Percentiles rank a stretch among this genome's conserved stretches.
Evolutionary conservation across 2,888 invertebrate species (phyloP).

Genomic region (Myopa testacea): DNA sequence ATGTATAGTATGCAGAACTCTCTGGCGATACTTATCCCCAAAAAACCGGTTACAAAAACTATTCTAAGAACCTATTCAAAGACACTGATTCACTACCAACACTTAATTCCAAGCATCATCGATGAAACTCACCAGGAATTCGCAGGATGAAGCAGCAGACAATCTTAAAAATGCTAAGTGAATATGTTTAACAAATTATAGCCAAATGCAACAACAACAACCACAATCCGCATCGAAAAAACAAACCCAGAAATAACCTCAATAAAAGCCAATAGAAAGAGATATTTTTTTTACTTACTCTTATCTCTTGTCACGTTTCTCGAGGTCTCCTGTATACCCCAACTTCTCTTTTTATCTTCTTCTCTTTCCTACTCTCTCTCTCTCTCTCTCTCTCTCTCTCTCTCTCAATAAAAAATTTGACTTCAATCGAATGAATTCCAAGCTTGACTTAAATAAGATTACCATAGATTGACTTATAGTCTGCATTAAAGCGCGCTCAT

Average conservation of each 20-base stretch:
- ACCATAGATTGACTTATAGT: constrained; percentile 32
- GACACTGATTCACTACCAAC: too few relatives aligned
- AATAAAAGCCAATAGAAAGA: constrained; percentile 17
- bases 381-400: not conserved
- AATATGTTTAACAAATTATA: constrained; percentile 55
- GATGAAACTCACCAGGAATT: not conserved
- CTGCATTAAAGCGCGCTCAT: constrained; percentile 32
- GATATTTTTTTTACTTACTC: too few relatives aligned
- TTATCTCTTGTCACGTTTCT: too few relatives aligned
- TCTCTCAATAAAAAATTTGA: not conserved
- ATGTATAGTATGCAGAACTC: too few relatives aligned
- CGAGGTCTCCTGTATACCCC: too few relatives aligned
- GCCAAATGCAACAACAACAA: constrained; percentile 9
- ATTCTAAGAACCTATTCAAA: too few relatives aligned
- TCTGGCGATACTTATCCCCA: too few relatives aligned
- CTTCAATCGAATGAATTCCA: constrained; percentile 17
- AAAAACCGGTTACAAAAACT: too few relatives aligned
- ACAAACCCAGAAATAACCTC: constrained; percentile 6
- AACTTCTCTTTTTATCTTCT: not conserved
- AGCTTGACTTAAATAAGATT: constrained; percentile 20
- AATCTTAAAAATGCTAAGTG: constrained; percentile 49
- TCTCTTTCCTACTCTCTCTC: too few relatives aligned
- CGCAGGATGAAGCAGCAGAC: not conserved
- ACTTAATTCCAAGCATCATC: not conserved
- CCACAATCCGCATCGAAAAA: constrained; percentile 1